phyloP scores from a whole-genome alignment of 2,888 invertebrate species.

The Ochropleura plecta region DNA sequence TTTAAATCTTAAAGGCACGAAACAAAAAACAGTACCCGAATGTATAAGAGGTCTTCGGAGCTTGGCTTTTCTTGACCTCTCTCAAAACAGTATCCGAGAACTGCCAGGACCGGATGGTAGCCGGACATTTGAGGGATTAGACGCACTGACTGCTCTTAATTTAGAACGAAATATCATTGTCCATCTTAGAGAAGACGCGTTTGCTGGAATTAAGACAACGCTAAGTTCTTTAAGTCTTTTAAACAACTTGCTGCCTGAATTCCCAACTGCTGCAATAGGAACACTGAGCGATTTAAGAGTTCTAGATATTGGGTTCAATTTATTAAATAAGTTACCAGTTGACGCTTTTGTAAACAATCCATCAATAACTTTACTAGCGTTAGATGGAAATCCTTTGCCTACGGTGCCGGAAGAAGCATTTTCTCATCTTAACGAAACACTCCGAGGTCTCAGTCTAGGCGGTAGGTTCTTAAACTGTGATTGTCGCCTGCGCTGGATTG shows the following conservation, averaged over 20 bases:
- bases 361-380: constrained; percentile 95
- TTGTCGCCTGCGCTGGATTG: constrained; percentile 96
- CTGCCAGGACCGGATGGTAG: constrained; percentile 93
- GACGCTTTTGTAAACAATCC: constrained; percentile 96
- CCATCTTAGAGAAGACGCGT: constrained; percentile 93
- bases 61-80: constrained; percentile 96
- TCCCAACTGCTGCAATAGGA: constrained; percentile 95
- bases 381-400: constrained; percentile 97
- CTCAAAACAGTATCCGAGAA: constrained; percentile 96
- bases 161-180: constrained; percentile 97
- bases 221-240: constrained; percentile 96
- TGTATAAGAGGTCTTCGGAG: constrained; percentile 94
- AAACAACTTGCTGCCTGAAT: constrained; percentile 96
- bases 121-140: constrained; percentile 94
- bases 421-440: constrained; percentile 94
- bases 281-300: constrained; percentile 95
- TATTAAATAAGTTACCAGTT: constrained; percentile 94
- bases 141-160: constrained; percentile 96
- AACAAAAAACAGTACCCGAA: constrained; percentile 94
- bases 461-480: constrained; percentile 97
- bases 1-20: constrained; percentile 96
- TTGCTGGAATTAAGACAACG: constrained; percentile 94
- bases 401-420: constrained; percentile 96
- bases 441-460: constrained; percentile 96
- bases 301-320: constrained; percentile 97